Evolutionary conservation across 2,113 vertebrate genomes (phyloP), one percentile per base, ranked within the genome.

Genomic region (Himantopus leucocephalus): DNA sequence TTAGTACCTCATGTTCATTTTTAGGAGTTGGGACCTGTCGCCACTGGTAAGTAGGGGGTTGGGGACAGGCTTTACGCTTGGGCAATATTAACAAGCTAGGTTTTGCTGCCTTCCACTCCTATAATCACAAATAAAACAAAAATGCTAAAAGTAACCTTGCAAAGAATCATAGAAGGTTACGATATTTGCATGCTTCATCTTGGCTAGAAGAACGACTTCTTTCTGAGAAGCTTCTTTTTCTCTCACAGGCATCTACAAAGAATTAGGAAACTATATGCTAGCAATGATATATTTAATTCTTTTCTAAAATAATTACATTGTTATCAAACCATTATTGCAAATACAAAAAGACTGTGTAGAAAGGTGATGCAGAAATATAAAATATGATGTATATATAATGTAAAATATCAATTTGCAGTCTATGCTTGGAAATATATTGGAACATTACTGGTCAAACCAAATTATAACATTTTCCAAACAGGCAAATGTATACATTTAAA

Each of bases 141-240:
- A 77, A 81, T 5, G 8, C 79, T 89, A 63, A 77, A 93, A 85
- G 78, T 80, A 93, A 99, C 99, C 99, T 97, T 99, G 96, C 95
- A 99, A 98, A 8, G 99, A 98, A 34, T 76, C 66, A 82, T 98
- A 98, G 97, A 99, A 99, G 24, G 98, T 75, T 26, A 99, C 99
- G 23, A 99, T 99, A 97, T 99, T 99, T 10, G 98, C 98, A 64
- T 99, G 99, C n/a, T 98, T 98, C 99, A 99, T 99, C 96, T 97
- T 98, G 14, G 99, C 98, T 90, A 99, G 97, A 85, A 99, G 98
- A 43, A 88, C 90, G 26, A 98, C 99, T 97, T 99, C 99, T 90
- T 99, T 99, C 90, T 97, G 93, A 30, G 99, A 98, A 13, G 98
- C 98, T 90, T 99, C 99, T 94, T 98, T 99, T 94, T 99, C 99